These are phyloP conservation scores for Aricia artaxerxes DNA, from an alignment of 2,888 invertebrate genomes.

Conservation along the genomic window DNA sequence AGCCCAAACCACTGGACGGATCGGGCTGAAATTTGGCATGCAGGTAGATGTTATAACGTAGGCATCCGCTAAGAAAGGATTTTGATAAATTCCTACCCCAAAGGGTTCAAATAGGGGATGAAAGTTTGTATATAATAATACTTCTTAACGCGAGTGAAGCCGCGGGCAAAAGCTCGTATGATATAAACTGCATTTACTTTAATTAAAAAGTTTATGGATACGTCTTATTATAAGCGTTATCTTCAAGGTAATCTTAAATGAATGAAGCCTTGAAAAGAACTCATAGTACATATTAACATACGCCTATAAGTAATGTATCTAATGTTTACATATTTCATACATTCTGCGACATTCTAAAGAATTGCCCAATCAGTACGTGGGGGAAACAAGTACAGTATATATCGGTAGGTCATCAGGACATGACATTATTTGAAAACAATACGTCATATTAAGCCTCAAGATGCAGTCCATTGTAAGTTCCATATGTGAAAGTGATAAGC, in stretches of 20 bases:
- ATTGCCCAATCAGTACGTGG: conserved; percentile 70
- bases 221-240: too few relatives aligned
- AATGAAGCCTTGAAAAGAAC: neutral
- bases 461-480: conserved; percentile 76
- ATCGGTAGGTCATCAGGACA: conserved; percentile 69
- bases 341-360: conserved; percentile 68
- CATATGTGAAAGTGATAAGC: neutral
- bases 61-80: too few relatives aligned
- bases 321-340: conserved; percentile 36
- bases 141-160: too few relatives aligned
- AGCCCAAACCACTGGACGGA: too few relatives aligned
- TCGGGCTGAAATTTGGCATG: too few relatives aligned
- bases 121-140: too few relatives aligned
- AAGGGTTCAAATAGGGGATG: too few relatives aligned
- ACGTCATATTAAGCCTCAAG: conserved; percentile 42
- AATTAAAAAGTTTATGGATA: too few relatives aligned
- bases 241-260: neutral
- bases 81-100: too few relatives aligned
- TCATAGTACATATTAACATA: neutral
- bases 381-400: conserved; percentile 67
- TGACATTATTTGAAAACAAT: conserved; percentile 56
- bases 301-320: conserved; percentile 27
- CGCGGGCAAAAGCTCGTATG: too few relatives aligned
- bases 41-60: too few relatives aligned
- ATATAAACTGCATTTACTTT: too few relatives aligned